phyloP scores from a whole-genome alignment of 2,888 invertebrate genomes.

The Philaethria dido region DNA sequence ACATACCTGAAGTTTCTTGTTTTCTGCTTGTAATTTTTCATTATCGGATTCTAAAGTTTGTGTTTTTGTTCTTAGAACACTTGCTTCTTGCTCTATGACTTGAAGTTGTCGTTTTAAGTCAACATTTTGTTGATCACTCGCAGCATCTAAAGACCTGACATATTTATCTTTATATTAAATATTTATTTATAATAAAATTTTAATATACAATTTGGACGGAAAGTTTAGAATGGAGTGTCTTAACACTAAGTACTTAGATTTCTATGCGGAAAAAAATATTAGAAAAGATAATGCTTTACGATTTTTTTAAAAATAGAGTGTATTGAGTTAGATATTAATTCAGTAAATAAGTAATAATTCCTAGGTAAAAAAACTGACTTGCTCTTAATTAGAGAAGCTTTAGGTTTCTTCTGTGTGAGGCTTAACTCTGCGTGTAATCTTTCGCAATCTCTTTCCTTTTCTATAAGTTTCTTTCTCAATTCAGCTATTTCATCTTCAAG shows the following conservation, averaged over 20 bases:
- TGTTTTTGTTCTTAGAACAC: slow-evolving; percentile 86
- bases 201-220: background rate
- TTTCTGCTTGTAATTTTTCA: slow-evolving; percentile 89
- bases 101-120: slow-evolving; percentile 90
- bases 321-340: too few relatives aligned
- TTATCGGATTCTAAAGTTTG: slow-evolving; percentile 89
- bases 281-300: too few relatives aligned
- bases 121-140: slow-evolving; percentile 84
- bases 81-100: slow-evolving; percentile 90
- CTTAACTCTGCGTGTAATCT: slow-evolving; percentile 89
- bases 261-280: too few relatives aligned
- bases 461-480: slow-evolving; percentile 89
- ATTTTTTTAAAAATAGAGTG: too few relatives aligned
- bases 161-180: background rate
- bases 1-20: slow-evolving; percentile 86
- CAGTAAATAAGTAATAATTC: background rate
- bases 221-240: background rate
- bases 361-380: slow-evolving; percentile 75
- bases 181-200: slow-evolving; percentile 22
- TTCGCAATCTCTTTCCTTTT: slow-evolving; percentile 93
- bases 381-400: slow-evolving; percentile 85
- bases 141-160: slow-evolving; percentile 83
- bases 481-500: slow-evolving; percentile 90
- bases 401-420: slow-evolving; percentile 85
- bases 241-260: too few relatives aligned